These are phyloP conservation scores for Urosaurus nigricauda DNA, from an alignment of 2,797 vertebrate species.

Conservation along the genomic window DNA sequence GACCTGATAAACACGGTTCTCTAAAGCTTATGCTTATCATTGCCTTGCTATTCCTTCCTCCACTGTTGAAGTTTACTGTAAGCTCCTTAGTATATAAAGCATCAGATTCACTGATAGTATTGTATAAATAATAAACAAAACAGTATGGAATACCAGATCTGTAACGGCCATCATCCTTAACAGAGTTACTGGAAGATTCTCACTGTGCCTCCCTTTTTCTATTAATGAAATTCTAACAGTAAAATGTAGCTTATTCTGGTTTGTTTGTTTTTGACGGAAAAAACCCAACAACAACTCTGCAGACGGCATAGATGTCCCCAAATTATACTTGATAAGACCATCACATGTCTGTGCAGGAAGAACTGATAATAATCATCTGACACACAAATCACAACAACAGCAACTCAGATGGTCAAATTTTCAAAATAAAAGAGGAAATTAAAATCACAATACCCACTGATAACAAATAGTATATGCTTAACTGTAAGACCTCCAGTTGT, in stretches of 20 bases:
- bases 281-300: background rate
- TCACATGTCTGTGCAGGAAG: conserved; percentile 8
- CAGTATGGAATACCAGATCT: background rate
- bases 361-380: conserved; percentile 27
- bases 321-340: conserved; percentile 51
- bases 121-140: background rate
- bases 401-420: conserved; percentile 43
- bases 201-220: conserved; percentile 8
- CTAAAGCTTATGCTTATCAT: background rate
- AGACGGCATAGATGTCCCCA: background rate
- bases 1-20: background rate
- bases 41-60: background rate
- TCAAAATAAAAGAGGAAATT: conserved; percentile 15
- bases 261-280: background rate
- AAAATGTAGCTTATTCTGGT: background rate
- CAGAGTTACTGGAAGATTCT: background rate
- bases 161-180: background rate
- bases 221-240: conserved; percentile 23
- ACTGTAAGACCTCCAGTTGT: conserved; percentile 18
- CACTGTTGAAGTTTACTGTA: background rate
- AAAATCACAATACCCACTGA: background rate
- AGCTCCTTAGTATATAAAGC: background rate
- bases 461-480: conserved; percentile 18
- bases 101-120: background rate
- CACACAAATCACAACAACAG: conserved; percentile 34